Conservation (phyloP, 2,888 invertebrate genomes). For the Callyntrura guangdongensis region DNA sequence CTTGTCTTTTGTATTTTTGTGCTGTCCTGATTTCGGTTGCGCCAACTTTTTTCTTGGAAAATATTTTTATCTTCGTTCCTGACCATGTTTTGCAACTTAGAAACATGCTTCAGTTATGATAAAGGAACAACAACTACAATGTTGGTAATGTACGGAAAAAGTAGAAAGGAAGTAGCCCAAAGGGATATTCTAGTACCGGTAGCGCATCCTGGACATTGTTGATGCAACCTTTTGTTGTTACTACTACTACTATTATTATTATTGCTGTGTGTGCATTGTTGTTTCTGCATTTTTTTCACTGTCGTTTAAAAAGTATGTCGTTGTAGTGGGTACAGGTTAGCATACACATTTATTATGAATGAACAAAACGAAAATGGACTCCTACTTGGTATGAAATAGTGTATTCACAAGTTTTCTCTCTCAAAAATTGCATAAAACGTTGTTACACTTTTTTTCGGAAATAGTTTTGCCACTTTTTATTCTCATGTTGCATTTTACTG, state of each 20-base stretch:
- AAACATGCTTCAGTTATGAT: not conserved
- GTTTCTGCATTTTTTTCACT: too few species aligned
- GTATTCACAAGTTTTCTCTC: too few species aligned
- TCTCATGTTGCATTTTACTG: too few species aligned
- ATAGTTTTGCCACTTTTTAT: too few species aligned
- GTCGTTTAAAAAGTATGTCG: too few species aligned
- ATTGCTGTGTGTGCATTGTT: too few species aligned
- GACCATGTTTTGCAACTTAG: not conserved
- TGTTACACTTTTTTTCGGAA: too few species aligned
- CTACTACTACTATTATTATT: not conserved
- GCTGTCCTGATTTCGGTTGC: not conserved
- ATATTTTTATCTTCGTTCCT: conserved; percentile 4
- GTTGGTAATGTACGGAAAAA: not conserved
- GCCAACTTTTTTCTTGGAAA: not conserved
- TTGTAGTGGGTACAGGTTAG: not conserved
- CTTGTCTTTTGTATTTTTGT: not conserved
- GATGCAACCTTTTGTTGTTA: not conserved
- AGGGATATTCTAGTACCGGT: not conserved
- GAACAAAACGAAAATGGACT: too few species aligned
- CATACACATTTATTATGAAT: too few species aligned
- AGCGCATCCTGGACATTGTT: not conserved
- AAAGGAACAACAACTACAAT: not conserved
- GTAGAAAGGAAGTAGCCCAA: not conserved
- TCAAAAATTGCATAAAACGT: too few species aligned
- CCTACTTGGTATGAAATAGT: too few species aligned